Conservation (phyloP, 2,113 vertebrate genomes). For the Triplophysa tibetana region DNA sequence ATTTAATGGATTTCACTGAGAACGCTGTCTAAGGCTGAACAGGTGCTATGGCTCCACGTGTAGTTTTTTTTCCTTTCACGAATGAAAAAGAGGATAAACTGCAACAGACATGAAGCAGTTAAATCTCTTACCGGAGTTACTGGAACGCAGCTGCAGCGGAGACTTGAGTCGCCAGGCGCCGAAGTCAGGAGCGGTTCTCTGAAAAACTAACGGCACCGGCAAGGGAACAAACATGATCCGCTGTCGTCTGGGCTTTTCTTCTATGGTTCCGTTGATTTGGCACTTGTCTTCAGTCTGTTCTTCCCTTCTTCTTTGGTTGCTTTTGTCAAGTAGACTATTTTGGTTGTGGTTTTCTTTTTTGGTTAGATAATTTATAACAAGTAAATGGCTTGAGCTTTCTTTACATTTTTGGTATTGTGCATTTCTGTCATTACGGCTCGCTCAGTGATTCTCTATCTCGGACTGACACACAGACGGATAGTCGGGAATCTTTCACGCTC, state of each 20-base stretch:
- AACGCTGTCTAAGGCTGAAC: background rate
- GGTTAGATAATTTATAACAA: conserved; percentile 49
- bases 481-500: conserved; percentile 52
- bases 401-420: conserved; percentile 61
- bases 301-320: conserved; percentile 54
- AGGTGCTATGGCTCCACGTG: conserved; percentile 13
- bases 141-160: conserved; percentile 78
- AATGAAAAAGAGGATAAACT: background rate
- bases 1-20: background rate
- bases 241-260: conserved; percentile 67
- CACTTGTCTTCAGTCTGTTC: conserved; percentile 54
- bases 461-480: conserved; percentile 72
- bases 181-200: conserved; percentile 83
- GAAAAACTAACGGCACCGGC: conserved; percentile 82
- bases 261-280: conserved; percentile 55
- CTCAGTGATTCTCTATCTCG: conserved; percentile 59
- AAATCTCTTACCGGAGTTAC: conserved; percentile 76
- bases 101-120: background rate
- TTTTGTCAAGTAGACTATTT: conserved; percentile 31
- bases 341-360: conserved; percentile 12
- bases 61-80: background rate
- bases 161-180: conserved; percentile 83
- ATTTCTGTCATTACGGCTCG: conserved; percentile 51
- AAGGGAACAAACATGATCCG: conserved; percentile 78
- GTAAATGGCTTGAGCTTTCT: conserved; percentile 52